phyloP scores from a whole-genome alignment of 2,113 vertebrate species.

The cattle (Bos taurus) region DNA sequence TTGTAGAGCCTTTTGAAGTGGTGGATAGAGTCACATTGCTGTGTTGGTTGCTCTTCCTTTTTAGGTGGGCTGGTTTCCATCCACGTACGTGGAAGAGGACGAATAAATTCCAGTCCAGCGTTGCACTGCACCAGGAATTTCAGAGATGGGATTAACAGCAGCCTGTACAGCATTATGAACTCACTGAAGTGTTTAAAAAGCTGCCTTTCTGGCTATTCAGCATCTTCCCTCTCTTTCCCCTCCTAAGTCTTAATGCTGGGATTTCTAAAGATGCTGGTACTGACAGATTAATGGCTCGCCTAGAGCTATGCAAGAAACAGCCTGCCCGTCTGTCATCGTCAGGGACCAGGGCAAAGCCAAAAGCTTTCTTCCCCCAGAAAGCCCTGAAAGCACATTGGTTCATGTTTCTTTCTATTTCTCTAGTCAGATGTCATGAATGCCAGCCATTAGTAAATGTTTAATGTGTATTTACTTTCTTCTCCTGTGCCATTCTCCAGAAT shows the following conservation, averaged over 20 bases:
- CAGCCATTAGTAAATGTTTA: conserved; percentile 71
- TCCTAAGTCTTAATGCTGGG: conserved; percentile 72
- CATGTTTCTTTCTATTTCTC: conserved; percentile 75
- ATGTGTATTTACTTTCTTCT: conserved; percentile 22
- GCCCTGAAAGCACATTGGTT: conserved; percentile 51
- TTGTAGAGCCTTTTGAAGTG: background rate
- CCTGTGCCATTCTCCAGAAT: conserved; percentile 1
- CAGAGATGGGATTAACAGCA: conserved; percentile 67
- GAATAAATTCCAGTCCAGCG: conserved; percentile 82
- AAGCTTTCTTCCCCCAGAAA: conserved; percentile 62
- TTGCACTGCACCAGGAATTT: conserved; percentile 55
- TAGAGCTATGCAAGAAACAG: conserved; percentile 72
- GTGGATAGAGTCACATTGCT: background rate
- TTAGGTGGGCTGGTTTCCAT: conserved; percentile 98
- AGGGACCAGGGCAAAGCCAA: conserved; percentile 71
- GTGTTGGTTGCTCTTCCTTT: conserved; percentile 41
- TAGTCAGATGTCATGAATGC: conserved; percentile 54
- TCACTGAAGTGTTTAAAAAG: conserved; percentile 70
- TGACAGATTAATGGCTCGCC: conserved; percentile 77
- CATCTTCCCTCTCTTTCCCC: background rate
- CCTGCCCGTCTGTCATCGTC: conserved; percentile 60
- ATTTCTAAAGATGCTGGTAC: conserved; percentile 73
- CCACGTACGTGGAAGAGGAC: conserved; percentile 97
- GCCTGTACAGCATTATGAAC: conserved; percentile 53
- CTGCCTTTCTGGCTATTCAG: conserved; percentile 70